Conservation (phyloP, 92 coral and sea anemone genomes). For the Siderastrea radians region DNA sequence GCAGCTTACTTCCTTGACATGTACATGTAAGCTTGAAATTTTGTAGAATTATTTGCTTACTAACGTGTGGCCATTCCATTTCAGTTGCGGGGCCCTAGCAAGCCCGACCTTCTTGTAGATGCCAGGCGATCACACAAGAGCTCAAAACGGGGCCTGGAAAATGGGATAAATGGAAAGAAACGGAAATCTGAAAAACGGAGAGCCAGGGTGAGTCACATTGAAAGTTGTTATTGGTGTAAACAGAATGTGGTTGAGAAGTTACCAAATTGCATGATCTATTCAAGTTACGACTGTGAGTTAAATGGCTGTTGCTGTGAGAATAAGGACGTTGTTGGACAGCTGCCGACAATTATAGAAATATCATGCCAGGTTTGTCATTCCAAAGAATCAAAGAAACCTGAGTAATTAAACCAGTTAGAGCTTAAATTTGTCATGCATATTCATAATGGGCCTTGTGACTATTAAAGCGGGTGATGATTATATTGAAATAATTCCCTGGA, state of each 20-base stretch:
- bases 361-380: conserved; percentile 41
- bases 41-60: not conserved
- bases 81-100: conserved; percentile 84
- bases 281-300: not conserved
- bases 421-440: conserved; percentile 51
- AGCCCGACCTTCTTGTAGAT: conserved; percentile 72
- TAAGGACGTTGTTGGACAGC: conserved; percentile 6
- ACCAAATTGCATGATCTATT: not conserved
- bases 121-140: conserved; percentile 74
- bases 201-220: conserved; percentile 72
- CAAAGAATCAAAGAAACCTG: conserved; percentile 37
- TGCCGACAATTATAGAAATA: conserved; percentile 21
- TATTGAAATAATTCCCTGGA: not conserved
- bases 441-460: conserved; percentile 11
- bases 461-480: not conserved
- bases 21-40: not conserved
- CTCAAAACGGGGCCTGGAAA: conserved; percentile 80
- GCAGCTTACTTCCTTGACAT: not conserved
- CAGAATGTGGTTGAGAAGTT: not conserved
- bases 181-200: conserved; percentile 84
- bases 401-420: conserved; percentile 65
- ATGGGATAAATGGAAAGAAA: conserved; percentile 86
- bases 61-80: not conserved
- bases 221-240: not conserved
- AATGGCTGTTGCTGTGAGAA: conserved; percentile 18